A percentile compares a stretch with the other conserved stretches of the same genome.
These are phyloP conservation scores for Leucozona laternaria DNA, from an alignment of 2,888 invertebrate species.

Conservation along the genomic window DNA sequence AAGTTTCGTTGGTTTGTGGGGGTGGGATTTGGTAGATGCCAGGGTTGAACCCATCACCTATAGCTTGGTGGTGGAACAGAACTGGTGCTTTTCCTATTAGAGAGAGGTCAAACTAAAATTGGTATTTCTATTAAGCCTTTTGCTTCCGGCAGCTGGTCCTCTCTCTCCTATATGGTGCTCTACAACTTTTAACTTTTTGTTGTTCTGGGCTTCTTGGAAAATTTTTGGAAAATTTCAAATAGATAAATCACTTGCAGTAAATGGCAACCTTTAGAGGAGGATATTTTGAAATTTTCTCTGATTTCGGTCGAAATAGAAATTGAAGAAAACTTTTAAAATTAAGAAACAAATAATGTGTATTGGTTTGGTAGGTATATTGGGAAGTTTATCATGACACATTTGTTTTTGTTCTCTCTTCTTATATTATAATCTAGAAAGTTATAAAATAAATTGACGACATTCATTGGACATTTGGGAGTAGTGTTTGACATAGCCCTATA, in stretches of 20 bases:
- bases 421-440: conserved; percentile 36
- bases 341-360: conserved; percentile 7
- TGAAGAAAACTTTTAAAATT: conserved; percentile 62
- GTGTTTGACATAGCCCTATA: background rate
- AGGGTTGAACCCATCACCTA: background rate
- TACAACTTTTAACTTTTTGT: conserved; percentile 70
- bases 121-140: conserved; percentile 74
- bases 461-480: conserved; percentile 62
- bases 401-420: conserved; percentile 35
- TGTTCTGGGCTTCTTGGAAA: conserved; percentile 61
- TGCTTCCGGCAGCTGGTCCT: conserved; percentile 66
- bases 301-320: conserved; percentile 34
- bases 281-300: conserved; percentile 61
- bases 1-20: conserved; percentile 53
- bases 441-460: conserved; percentile 41
- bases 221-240: conserved; percentile 58
- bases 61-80: background rate
- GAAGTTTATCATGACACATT: conserved; percentile 53
- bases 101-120: conserved; percentile 56
- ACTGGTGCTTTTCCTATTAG: background rate
- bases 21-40: background rate
- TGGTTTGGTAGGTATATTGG: background rate
- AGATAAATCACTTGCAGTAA: conserved; percentile 74
- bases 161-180: background rate
- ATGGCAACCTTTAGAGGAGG: conserved; percentile 58